A percentile compares a stretch with the other conserved stretches of the same genome.
Evolutionary conservation across 1,140 invertebrate species (phyloP).

Genomic region (Vanessa tameamea): DNA sequence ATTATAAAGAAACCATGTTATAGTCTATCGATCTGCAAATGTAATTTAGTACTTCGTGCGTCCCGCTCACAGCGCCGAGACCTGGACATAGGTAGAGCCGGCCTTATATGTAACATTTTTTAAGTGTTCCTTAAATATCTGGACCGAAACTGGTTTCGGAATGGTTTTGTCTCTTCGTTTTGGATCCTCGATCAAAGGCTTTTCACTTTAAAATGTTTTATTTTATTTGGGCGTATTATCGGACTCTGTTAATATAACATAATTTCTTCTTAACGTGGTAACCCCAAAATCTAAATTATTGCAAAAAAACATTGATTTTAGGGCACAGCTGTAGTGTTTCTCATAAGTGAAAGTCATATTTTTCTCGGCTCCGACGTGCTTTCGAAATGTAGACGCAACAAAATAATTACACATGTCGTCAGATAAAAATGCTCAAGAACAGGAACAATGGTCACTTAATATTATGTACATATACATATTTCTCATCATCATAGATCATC

Average conservation of each 20-base stretch:
- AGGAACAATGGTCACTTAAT: no score
- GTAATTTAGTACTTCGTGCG: conserved; percentile 8
- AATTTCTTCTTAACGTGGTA: conserved; percentile 13
- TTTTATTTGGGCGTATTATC: conserved; percentile 18
- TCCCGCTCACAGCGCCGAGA: conserved; percentile 7
- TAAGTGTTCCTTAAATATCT: conserved; percentile 39
- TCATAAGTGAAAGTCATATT: conserved; percentile 26
- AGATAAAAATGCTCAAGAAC: no score
- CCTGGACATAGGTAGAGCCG: conserved; percentile 19
- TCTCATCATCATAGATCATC: no score
- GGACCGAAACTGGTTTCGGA: conserved; percentile 31
- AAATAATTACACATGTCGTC: not conserved
- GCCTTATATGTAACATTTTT: conserved; percentile 32
- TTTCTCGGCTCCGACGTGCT: conserved; percentile 5
- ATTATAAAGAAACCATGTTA: conserved; percentile 11
- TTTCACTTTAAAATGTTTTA: conserved; percentile 23
- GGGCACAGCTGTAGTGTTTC: conserved; percentile 6
- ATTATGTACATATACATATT: no score
- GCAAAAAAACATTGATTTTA: conserved; percentile 22
- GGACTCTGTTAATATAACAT: conserved; percentile 14
- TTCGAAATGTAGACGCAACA: not conserved
- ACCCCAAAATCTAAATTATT: conserved; percentile 12
- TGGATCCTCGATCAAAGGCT: conserved; percentile 22
- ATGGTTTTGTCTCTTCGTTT: conserved; percentile 27
- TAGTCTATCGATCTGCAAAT: conserved; percentile 10